Evolutionary conservation across 2,888 invertebrate genomes (phyloP).

Genomic region (Caenorhabditis virilis): DNA sequence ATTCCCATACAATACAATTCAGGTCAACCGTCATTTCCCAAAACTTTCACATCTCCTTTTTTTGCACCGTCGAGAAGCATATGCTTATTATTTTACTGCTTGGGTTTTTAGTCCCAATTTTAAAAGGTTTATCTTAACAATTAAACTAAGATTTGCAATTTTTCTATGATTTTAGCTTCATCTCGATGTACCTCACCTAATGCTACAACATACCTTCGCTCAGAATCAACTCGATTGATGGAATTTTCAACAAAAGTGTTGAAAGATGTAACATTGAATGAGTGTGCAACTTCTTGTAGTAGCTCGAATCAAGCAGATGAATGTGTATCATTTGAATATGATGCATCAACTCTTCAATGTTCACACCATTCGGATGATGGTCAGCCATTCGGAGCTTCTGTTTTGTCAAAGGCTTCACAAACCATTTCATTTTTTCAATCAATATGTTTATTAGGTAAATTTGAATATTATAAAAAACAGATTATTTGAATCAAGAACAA

Average conservation of each 20-base stretch:
- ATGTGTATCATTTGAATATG: conserved; percentile 66
- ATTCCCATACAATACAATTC: no score
- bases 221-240: conserved; percentile 57
- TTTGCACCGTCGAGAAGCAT: no score
- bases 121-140: conserved; percentile 8
- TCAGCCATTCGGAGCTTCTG: conserved; percentile 60
- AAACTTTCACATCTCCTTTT: no score
- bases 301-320: conserved; percentile 27
- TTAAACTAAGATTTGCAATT: not conserved
- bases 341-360: conserved; percentile 58
- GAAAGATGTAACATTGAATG: conserved; percentile 59
- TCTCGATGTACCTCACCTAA: conserved; percentile 51
- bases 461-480: not conserved
- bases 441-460: conserved; percentile 61
- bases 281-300: conserved; percentile 58
- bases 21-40: no score
- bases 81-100: conserved; percentile 28
- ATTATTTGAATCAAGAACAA: not conserved
- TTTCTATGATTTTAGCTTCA: conserved; percentile 3
- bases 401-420: conserved; percentile 47
- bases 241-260: conserved; percentile 55
- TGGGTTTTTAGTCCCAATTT: conserved; percentile 21
- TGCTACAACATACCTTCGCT: conserved; percentile 58
- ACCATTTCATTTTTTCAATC: conserved; percentile 63
- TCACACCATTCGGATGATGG: conserved; percentile 54